These are phyloP conservation scores for Sibirionetta formosa DNA, from an alignment of 2,797 vertebrate species.

Conservation along the genomic window DNA sequence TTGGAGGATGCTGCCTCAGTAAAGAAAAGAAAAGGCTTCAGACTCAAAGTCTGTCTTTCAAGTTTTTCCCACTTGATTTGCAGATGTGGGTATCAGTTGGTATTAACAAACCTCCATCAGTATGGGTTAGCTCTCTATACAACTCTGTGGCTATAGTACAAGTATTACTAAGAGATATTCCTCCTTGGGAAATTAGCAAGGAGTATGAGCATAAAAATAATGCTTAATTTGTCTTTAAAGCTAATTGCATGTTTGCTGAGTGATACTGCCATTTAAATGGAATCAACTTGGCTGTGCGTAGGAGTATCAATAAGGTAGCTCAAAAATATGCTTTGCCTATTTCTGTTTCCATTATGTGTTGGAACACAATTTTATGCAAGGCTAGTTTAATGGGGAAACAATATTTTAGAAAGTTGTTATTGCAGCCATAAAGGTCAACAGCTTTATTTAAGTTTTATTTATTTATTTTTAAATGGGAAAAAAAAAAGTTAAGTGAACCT, in stretches of 20 bases:
- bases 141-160: background rate
- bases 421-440: slow-evolving; percentile 56
- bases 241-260: slow-evolving; percentile 57
- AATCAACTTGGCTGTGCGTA: slow-evolving; percentile 44
- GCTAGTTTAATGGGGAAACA: slow-evolving; percentile 67
- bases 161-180: background rate
- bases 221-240: slow-evolving; percentile 66
- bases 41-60: background rate
- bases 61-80: background rate
- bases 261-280: slow-evolving; percentile 57
- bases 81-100: background rate
- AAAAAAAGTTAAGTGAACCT: background rate
- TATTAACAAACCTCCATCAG: background rate
- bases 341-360: slow-evolving; percentile 47
- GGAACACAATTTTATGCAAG: slow-evolving; percentile 70
- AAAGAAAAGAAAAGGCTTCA: background rate
- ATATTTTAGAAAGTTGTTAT: slow-evolving; percentile 68
- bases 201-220: slow-evolving; percentile 61
- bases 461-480: background rate
- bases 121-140: background rate
- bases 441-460: slow-evolving; percentile 49
- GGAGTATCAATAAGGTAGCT: slow-evolving; percentile 59
- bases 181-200: slow-evolving; percentile 40
- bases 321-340: slow-evolving; percentile 35
- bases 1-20: background rate